Base-by-base conservation (phyloP, 2,888 invertebrate genomes). In the Metacarcinus magister region DNA sequence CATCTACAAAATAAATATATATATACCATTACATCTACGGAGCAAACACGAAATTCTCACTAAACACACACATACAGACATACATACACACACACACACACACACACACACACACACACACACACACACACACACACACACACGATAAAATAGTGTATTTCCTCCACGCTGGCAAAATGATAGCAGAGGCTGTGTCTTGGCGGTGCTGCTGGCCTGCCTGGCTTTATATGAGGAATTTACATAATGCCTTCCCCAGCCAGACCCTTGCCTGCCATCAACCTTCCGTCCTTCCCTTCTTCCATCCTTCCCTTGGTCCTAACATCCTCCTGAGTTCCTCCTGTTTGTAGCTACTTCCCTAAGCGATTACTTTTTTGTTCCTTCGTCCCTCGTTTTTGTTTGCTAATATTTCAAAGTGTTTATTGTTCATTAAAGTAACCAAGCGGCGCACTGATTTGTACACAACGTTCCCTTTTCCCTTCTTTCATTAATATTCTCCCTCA, bases 41-140 rank as follows among this genome's bases (percentile, higher is more conserved):
- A n/a, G n/a, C n/a, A n/a, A n/a, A n/a, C n/a, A n/a, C n/a, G n/a
- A n/a, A n/a, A n/a, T n/a, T n/a, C n/a, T n/a, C n/a, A n/a, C n/a
- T n/a, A n/a, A n/a, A n/a, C n/a, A n/a, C n/a, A n/a, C n/a, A n/a
- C n/a, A n/a, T n/a, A n/a, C n/a, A n/a, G n/a, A n/a, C n/a, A n/a
- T n/a, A n/a, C n/a, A n/a, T n/a, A n/a, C n/a, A n/a, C 82, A 82
- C 82, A 0, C 32, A 82, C 32, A 82, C 82, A 82, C 82, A 82
- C 82, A 82, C 82, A 82, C 82, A 82, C 82, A 28, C 32, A 82
- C 82, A 82, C 82, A 82, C 82, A 82, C 82, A 82, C 82, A 82
- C 82, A 82, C 82, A 82, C 82, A 82, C 82, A 82, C 82, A 82
- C 82, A 82, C 82, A 82, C 82, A 82, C 82, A 82, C 82, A 82